Evolutionary conservation across 2,113 vertebrate genomes (phyloP), one percentile per base, ranked within the genome.

Genomic region (Blennius ocellaris): DNA sequence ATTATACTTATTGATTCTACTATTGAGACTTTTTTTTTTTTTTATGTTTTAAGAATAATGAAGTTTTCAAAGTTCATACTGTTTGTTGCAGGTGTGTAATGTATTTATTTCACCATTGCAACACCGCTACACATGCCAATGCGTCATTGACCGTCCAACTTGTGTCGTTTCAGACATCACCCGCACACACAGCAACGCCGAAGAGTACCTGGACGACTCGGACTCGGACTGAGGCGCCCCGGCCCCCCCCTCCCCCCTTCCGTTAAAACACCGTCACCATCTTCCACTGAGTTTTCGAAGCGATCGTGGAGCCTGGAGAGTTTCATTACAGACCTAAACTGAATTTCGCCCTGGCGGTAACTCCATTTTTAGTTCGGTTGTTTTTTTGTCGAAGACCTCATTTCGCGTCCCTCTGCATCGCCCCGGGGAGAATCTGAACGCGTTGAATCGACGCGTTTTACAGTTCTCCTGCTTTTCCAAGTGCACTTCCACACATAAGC

Each of bases 171-270:
- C 78, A 98, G 96, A 86, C 81, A 69, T 93, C 54, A 87, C 92
- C 40, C 95, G 95, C 86, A 94, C 94, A 80, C 92, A 94, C 84
- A 98, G 96, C 92, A 97, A 99, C 16, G 97, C 96, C 5, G 97
- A 99, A 47, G 98, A 99, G 63, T 99, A 99, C 91, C 93, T 99
- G 51, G 97, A 99, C 6, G 98, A 99, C 41, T 97, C 99, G 90
- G 97, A 99, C 87, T 99, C 98, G 0, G 97, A 99, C 91, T 99
- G 94, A 94, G 76, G 30, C 1, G n/a, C 1, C 30, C 7, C 21
- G 4, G 2, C 21, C 21, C 21, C 21, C 21, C 4, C 2, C 21
- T 4, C 21, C 21, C 21, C 2, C 21, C 21, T 4, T 3, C 3
- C 21, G 37, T 30, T 53, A 6, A 72, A 68, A 43, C 61, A 30